Conservation (phyloP, 2,888 invertebrate species). For the Tinea pellionella region DNA sequence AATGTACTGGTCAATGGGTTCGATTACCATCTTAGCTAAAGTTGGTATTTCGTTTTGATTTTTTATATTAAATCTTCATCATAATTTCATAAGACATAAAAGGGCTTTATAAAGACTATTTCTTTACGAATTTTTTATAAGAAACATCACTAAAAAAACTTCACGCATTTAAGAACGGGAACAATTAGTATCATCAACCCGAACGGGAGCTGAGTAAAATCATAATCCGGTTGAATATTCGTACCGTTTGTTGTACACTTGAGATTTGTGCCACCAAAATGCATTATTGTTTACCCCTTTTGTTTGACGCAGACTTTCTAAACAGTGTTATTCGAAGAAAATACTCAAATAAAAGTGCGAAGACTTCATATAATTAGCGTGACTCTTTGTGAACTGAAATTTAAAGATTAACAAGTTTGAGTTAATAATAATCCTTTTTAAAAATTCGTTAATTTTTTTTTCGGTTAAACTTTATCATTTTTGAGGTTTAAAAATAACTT, state of each 20-base stretch:
- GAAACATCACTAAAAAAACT: no score
- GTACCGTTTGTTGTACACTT: slow-evolving; percentile 55
- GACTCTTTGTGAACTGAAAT: not conserved
- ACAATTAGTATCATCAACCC: slow-evolving; percentile 5
- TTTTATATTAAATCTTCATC: no score
- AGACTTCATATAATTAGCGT: not conserved
- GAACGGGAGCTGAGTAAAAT: slow-evolving; percentile 20
- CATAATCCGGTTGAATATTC: slow-evolving; percentile 38
- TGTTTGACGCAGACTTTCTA: slow-evolving; percentile 22
- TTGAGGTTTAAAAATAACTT: not conserved
- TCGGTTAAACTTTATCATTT: not conserved
- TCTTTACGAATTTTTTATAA: no score
- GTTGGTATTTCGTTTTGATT: no score
- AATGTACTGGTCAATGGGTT: no score
- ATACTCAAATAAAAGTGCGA: not conserved
- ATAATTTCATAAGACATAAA: no score
- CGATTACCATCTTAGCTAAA: no score
- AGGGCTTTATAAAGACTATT: no score
- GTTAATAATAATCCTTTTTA: not conserved
- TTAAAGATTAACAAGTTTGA: not conserved
- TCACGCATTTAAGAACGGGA: not conserved
- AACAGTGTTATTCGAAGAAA: slow-evolving; percentile 7
- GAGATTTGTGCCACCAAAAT: slow-evolving; percentile 58
- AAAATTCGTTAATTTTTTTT: not conserved
- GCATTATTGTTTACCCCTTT: slow-evolving; percentile 32